These are phyloP conservation scores for Coenonympha glycerion DNA, from an alignment of 2,888 invertebrate genomes.

Conservation along the genomic window DNA sequence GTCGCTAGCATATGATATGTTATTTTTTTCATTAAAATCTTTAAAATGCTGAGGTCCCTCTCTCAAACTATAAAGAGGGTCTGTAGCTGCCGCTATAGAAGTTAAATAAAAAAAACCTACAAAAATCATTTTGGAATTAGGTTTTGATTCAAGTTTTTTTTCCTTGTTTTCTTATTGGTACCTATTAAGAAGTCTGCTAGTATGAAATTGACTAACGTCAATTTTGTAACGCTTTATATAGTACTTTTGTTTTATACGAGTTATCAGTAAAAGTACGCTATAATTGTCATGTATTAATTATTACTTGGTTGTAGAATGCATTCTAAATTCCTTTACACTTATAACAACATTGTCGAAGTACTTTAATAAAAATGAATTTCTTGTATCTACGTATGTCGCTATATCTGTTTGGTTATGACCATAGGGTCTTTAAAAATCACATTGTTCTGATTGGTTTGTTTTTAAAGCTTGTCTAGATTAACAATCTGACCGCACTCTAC, in stretches of 20 bases:
- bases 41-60: neutral
- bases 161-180: neutral
- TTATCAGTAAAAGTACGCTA: neutral
- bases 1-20: neutral
- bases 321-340: neutral
- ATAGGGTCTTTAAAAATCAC: no score
- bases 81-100: neutral
- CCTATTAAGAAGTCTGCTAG: no score
- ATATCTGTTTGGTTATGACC: no score
- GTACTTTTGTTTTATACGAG: neutral
- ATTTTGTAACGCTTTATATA: neutral
- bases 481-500: no score
- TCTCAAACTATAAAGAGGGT: neutral
- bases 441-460: no score
- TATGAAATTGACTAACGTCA: no score
- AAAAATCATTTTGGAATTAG: neutral
- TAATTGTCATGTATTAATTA: neutral
- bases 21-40: neutral
- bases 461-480: no score
- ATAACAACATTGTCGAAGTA: neutral
- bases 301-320: neutral
- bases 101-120: neutral
- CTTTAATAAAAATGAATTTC: neutral
- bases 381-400: neutral
- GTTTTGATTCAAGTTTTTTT: neutral